Base-by-base conservation (phyloP, 2,113 vertebrate species). In the Bombycilla garrulus region DNA sequence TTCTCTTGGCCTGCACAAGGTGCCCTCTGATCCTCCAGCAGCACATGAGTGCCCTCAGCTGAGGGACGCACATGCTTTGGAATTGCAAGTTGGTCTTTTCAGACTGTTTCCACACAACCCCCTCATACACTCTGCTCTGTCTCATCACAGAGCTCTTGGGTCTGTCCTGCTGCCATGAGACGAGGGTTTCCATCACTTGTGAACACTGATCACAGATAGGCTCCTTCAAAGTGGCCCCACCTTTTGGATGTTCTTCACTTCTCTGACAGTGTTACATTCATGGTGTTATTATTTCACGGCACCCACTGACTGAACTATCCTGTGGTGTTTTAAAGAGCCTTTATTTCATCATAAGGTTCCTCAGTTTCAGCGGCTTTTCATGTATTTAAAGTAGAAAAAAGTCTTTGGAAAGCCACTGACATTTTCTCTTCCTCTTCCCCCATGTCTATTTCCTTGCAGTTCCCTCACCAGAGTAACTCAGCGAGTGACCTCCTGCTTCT, bases 51-150 rank as follows among this genome's bases (percentile, higher is more conserved):
- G 12, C 22, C 56, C 65, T 62, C 57, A 76, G 51, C 47, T 58
- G 33, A 45, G 6, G 36, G 24, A 29, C 40, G 65, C 28, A 19
- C 0, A 0, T 57, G 11, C 12, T 83, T 69, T 72, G 36, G 53
- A 33, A 56, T 61, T 86, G 35, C 1, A 9, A 76, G n/a, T 8
- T 51, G 18, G 44, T 72, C 29, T 76, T 45, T 51, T 66, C 58
- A 72, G 36, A 31, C 20, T 10, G 14, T 14, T 36, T 36, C 26
- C 45, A 51, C 26, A 31, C 14, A n/a, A 44, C 11, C 24, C 15
- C 3, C 9, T 0, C 26, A 3, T 7, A 3, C 19, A 1, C 15
- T 69, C n/a, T 83, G 17, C 15, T 60, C 2, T 0, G 17, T 44
- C 28, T 86, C 26, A 35, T 64, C n/a, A 20, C 33, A 38, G 56